Conservation (phyloP, 2,797 vertebrate genomes). For the Fratercula arctica region DNA sequence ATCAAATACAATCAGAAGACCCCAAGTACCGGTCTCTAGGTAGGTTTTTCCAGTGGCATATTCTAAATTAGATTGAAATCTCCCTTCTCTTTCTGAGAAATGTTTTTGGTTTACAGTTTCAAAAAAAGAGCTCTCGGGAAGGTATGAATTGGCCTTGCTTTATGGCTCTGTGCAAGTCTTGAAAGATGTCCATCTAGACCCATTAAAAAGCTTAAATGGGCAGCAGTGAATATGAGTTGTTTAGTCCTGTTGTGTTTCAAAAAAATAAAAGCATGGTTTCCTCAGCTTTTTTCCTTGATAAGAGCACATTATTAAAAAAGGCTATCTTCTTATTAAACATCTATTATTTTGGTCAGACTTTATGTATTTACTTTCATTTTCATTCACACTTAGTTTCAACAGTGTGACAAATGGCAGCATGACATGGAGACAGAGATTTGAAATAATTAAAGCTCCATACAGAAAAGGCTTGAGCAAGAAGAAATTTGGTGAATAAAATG, state of each 20-base stretch:
- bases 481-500: not conserved
- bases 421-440: not conserved
- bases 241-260: not conserved
- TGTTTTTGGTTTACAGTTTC: not conserved
- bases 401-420: not conserved
- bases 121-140: not conserved
- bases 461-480: constrained; percentile 17
- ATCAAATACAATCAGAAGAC: not conserved
- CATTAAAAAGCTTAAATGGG: not conserved
- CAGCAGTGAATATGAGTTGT: not conserved
- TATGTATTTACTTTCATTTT: not conserved
- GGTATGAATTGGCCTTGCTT: not conserved
- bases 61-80: not conserved
- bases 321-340: not conserved
- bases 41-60: not conserved
- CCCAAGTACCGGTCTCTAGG: not conserved
- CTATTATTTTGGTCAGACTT: not conserved
- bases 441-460: constrained; percentile 6
- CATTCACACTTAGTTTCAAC: constrained; percentile 7
- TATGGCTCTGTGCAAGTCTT: not conserved
- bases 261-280: not conserved
- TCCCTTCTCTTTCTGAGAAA: not conserved
- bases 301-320: not conserved
- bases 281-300: not conserved
- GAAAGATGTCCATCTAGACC: not conserved